These are phyloP conservation scores for Motacilla tschutschensis DNA, from an alignment of 2,113 vertebrate species.

Conservation along the genomic window DNA sequence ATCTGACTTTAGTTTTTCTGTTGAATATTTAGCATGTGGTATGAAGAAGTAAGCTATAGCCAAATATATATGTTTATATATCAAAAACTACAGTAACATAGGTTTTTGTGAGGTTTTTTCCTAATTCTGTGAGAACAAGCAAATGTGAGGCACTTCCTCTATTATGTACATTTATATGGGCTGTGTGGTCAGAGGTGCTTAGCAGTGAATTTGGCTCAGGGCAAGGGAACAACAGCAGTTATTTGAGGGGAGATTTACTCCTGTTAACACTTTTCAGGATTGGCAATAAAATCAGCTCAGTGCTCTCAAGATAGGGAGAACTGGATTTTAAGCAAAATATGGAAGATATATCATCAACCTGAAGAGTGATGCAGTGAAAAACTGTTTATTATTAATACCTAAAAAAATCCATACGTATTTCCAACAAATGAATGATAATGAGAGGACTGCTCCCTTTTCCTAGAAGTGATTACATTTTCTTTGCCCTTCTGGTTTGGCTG, in stretches of 20 bases:
- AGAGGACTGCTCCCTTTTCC: background rate
- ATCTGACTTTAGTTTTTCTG: slow-evolving; percentile 12
- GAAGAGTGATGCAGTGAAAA: background rate
- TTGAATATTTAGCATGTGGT: slow-evolving; percentile 13
- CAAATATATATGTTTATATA: background rate
- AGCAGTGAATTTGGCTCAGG: slow-evolving; percentile 49
- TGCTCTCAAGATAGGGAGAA: slow-evolving; percentile 3
- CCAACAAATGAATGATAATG: background rate
- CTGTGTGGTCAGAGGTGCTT: slow-evolving; percentile 55
- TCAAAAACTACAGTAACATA: background rate
- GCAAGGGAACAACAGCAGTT: slow-evolving; percentile 42
- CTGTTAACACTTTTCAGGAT: slow-evolving; percentile 56
- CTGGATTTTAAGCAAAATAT: slow-evolving; percentile 22
- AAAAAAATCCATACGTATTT: background rate
- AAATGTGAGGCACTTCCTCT: slow-evolving; percentile 17
- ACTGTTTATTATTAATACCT: background rate
- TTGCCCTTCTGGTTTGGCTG: slow-evolving; percentile 32
- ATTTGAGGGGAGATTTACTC: slow-evolving; percentile 51
- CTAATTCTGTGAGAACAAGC: slow-evolving; percentile 30
- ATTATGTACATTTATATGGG: slow-evolving; percentile 46
- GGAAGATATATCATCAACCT: background rate
- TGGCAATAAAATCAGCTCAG: slow-evolving; percentile 26
- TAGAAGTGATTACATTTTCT: slow-evolving; percentile 9
- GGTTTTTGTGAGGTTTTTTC: slow-evolving; percentile 5
- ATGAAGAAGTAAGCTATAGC: slow-evolving; percentile 22